Base-by-base conservation (phyloP, 1,140 invertebrate species). In the Diprion similis region DNA sequence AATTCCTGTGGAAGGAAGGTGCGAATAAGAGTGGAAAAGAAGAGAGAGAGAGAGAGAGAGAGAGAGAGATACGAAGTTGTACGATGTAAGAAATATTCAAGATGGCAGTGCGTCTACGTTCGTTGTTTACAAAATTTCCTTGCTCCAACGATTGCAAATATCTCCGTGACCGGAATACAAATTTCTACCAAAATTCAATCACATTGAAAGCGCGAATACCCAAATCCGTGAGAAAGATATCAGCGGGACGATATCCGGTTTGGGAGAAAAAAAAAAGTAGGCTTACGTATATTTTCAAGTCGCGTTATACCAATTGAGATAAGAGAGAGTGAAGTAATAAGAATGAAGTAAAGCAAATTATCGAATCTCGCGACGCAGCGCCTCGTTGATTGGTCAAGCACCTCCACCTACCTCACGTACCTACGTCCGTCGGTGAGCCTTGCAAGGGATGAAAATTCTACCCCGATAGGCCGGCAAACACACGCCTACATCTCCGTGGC, bases 21-120 rank as follows among this genome's bases (percentile, higher is more conserved):
- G 9, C 9, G 46, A 71, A 51, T 10, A 13, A 70, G 47, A 71
- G 68, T 19, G 67, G 46, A 69, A 70, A 37, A 67, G 7, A 68
- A 46, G 45, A 13, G 46, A 67, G 45, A 68, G 69, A 47, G 70
- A 71, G 70, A 19, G 48, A 59, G 45, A 19, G 17, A 59, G 8
- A 13, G 48, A 37, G 24, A 37, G 24, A 37, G 24, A 37, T 3
- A 37, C 24, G 24, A 37, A 37, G 24, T 37, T 6, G 24, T 37
- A 37, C 2, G 24, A 37, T 37, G 24, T 37, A 37, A 59, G 51
- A 59, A 59, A 59, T 59, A 59, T 59, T 59, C 51, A 59, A 59
- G 51, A 59, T 59, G 51, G 51, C 51, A 59, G 51, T 37, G 37
- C 47, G 66, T 48, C 51, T 59, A 59, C 51, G 51, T 59, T 59